Base-by-base conservation (phyloP, 2,113 vertebrate genomes). In the Malurus melanocephalus region DNA sequence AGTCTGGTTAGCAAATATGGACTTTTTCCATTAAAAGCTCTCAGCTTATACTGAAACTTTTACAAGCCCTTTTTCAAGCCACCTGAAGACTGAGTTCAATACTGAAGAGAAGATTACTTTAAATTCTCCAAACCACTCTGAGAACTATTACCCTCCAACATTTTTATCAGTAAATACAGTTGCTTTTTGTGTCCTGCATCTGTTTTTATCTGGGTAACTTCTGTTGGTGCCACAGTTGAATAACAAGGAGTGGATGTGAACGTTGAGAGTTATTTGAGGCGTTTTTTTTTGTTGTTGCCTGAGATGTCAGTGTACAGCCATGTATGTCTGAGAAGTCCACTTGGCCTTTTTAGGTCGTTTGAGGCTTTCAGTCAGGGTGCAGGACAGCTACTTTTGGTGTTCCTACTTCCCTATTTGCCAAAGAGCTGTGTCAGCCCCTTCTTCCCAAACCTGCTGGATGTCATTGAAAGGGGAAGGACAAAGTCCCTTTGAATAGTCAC, bases 1-100 rank as follows among this genome's bases (percentile, higher is more conserved):
- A 78, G 74, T 81, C 80, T 88, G 77, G 61, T 79, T 88, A 87
- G 84, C 59, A 76, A 92, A 79, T 88, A 84, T 0, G 13, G 62
- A 69, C 55, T 85, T 90, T 86, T 95, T 92, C 91, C 78, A 8
- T 94, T 93, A 76, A 86, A 95, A 81, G 7, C 26, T 20, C 46
- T 76, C 45, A 86, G 51, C 49, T 38, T 75, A 23, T 5, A 78
- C 9, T 80, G 79, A 89, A 83, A 71, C n/a, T 23, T 93, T 73
- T 66, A 35, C 19, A 75, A 83, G 30, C 48, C 22, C 30, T 79
- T 93, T 92, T 86, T 74, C 42, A 82, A 76, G 20, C 46, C 71
- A 82, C 80, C 48, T 92, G 69, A 92, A 88, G 24, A 72, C 40
- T 77, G 42, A 9, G 32, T 49, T 86, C n/a, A 90, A 57, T 90